Evolutionary conservation across 2,113 vertebrate species (phyloP).

Genomic region (Aramus guarauna): DNA sequence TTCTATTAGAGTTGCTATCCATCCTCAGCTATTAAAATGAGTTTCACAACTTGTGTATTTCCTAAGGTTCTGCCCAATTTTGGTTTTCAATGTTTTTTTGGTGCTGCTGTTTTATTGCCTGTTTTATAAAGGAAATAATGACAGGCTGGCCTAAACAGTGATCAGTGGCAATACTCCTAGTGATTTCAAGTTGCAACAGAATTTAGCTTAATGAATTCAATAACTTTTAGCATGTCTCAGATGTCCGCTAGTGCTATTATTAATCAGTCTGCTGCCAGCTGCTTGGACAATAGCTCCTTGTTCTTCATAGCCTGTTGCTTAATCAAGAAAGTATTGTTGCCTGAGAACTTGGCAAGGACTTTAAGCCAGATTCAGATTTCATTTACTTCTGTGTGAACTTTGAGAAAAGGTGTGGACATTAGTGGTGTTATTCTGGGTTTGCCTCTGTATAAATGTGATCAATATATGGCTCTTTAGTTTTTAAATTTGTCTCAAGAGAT

Average conservation of each 20-base stretch:
- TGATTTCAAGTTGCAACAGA: slow-evolving; percentile 15
- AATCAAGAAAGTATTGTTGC: slow-evolving; percentile 55
- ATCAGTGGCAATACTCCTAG: background rate
- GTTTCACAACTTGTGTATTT: background rate
- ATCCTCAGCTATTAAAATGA: background rate
- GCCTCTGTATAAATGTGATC: background rate
- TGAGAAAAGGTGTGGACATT: background rate
- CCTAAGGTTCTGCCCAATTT: background rate
- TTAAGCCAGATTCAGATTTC: slow-evolving; percentile 29
- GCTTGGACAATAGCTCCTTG: slow-evolving; percentile 38
- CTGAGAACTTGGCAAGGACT: slow-evolving; percentile 31
- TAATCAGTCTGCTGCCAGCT: slow-evolving; percentile 44
- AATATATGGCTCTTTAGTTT: background rate
- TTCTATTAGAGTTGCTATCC: background rate
- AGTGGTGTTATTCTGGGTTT: background rate
- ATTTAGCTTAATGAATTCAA: slow-evolving; percentile 45
- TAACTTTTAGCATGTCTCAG: slow-evolving; percentile 38
- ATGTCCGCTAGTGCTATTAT: background rate
- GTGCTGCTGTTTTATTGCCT: background rate
- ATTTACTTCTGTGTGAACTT: slow-evolving; percentile 10
- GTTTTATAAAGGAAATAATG: background rate
- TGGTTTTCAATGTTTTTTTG: background rate
- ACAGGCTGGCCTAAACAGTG: background rate
- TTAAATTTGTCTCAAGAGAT: background rate
- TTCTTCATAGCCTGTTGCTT: slow-evolving; percentile 23